phyloP scores from a whole-genome alignment of 2,113 vertebrate species.

The Chloebia gouldiae region DNA sequence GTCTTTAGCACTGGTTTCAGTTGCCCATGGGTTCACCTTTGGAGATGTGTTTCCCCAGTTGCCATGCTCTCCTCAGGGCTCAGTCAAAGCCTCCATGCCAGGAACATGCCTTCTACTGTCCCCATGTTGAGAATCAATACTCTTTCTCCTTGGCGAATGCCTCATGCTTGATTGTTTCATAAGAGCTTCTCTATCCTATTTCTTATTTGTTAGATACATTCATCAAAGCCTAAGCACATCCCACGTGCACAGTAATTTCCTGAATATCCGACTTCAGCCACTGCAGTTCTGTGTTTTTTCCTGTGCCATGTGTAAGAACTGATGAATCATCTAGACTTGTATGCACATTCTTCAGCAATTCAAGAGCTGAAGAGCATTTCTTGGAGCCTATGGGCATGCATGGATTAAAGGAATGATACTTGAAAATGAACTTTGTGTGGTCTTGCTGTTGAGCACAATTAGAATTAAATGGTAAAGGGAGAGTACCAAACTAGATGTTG shows the following conservation, averaged over 20 bases:
- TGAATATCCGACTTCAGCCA: not conserved
- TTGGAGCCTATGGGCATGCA: not conserved
- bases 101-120: not conserved
- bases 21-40: not conserved
- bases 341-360: not conserved
- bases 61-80: not conserved
- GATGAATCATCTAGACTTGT: not conserved
- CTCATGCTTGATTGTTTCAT: not conserved
- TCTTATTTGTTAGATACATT: not conserved
- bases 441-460: not conserved
- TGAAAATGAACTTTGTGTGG: not conserved
- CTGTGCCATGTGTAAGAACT: not conserved
- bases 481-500: not conserved
- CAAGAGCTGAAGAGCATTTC: not conserved
- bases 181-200: not conserved
- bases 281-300: not conserved
- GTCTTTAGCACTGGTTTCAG: not conserved
- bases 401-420: not conserved
- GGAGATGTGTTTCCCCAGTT: not conserved
- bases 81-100: not conserved
- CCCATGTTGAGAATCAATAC: rapidly evolving
- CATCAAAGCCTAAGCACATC: not conserved
- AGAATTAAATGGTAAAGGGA: not conserved
- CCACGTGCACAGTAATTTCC: not conserved
- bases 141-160: not conserved